Percentiles rank a stretch among this genome's conserved stretches.
Conservation (phyloP, 2,113 vertebrate species). For the Balaenoptera acutorostrata region DNA sequence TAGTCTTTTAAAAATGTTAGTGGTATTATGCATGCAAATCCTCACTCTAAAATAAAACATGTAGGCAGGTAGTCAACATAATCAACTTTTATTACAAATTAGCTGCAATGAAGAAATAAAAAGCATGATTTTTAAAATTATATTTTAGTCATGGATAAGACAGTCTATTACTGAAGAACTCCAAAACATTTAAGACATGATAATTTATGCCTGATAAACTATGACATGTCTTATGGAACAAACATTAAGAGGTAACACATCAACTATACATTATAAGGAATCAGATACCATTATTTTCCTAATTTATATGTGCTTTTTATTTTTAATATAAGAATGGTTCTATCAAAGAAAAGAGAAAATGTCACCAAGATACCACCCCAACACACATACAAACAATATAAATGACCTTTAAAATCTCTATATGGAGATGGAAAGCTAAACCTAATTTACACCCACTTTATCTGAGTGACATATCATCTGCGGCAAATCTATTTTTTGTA, state of each 20-base stretch:
- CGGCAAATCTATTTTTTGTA: background rate
- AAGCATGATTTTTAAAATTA: background rate
- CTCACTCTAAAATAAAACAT: background rate
- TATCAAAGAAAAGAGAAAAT: background rate
- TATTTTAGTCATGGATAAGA: background rate
- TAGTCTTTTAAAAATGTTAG: background rate
- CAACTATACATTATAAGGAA: background rate
- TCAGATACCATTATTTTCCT: background rate
- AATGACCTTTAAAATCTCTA: background rate
- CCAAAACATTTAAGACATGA: background rate
- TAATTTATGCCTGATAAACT: background rate
- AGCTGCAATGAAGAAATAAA: background rate
- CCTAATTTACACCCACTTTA: background rate
- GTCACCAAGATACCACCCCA: background rate
- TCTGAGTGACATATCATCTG: background rate
- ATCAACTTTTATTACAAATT: background rate
- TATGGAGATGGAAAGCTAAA: background rate
- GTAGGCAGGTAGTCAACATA: background rate
- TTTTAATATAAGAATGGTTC: background rate
- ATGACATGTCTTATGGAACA: background rate
- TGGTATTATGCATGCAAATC: background rate
- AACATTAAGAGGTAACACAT: background rate
- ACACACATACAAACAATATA: background rate
- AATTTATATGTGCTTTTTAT: background rate
- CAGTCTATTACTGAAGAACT: background rate